phyloP scores from a whole-genome alignment of 2,888 invertebrate genomes.

The Apamea anceps region DNA sequence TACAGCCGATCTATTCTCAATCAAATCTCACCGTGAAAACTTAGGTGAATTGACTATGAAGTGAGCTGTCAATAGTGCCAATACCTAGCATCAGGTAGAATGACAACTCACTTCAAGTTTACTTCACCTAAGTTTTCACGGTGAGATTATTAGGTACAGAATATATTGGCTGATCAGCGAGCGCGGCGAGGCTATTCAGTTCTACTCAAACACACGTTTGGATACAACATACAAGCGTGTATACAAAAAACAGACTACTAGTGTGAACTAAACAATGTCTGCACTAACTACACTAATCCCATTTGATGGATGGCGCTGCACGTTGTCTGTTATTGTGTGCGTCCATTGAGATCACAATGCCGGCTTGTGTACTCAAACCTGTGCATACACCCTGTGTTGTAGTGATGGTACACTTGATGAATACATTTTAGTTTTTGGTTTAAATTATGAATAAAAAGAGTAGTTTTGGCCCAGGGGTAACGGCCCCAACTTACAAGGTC shows the following conservation, averaged over 20 bases:
- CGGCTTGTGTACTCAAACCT: slow-evolving; percentile 38
- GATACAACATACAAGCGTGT: neutral
- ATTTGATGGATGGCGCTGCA: slow-evolving; percentile 59
- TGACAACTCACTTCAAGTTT: no score
- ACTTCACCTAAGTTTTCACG: no score
- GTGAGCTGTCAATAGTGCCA: no score
- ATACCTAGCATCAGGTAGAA: no score
- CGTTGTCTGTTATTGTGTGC: slow-evolving; percentile 39
- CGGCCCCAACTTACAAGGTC: no score
- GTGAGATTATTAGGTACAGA: no score
- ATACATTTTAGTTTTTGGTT: neutral
- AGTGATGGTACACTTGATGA: slow-evolving; percentile 28
- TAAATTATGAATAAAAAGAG: no score
- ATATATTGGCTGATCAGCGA: neutral
- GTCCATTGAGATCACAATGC: slow-evolving; percentile 49
- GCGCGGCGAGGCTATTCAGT: neutral
- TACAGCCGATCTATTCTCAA: no score
- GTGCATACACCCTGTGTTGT: slow-evolving; percentile 14
- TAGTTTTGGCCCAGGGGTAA: no score
- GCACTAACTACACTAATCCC: slow-evolving; percentile 47
- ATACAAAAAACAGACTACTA: slow-evolving; percentile 4
- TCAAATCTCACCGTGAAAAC: no score
- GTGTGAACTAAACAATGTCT: slow-evolving; percentile 27
- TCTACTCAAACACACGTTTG: neutral
- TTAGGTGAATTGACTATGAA: no score